Base-by-base conservation (phyloP, 1,140 invertebrate genomes). In the Drosophila quadrilineata region DNA sequence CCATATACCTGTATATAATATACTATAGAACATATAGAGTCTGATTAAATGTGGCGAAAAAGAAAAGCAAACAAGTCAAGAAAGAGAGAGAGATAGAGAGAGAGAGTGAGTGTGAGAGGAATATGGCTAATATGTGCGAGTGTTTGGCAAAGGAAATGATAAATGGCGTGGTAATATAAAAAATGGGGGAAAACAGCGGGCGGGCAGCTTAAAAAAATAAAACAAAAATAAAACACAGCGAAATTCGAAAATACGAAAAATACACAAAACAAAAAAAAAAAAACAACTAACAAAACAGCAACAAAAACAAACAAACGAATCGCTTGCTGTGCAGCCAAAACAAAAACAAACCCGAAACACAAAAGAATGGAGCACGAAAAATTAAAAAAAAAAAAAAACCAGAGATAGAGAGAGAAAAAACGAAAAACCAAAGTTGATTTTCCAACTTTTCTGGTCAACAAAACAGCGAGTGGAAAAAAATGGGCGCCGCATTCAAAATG, bases 121-220 rank as follows among this genome's bases (percentile, higher is more conserved):
- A 35, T 58, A 50, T 28, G 52, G 67, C 48, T 46, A 24, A 41
- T 48, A 33, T 46, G 56, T 70, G 60, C 57, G 59, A 66, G 75
- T 80, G 50, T 82, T 84, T 82, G 77, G 69, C 73, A 74, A 58
- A 59, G 74, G 79, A 85, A 85, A 85, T 85, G 79, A 85, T 85
- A 86, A 85, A 85, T 85, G 80, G 80, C 80, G 79, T 85, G 79
- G 80, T 86, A 85, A 85, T 86, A 85, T 85, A 85, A 85, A 85
- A 75, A 85, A 85, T 85, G 79, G 74, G 48, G 66, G 50, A 85
- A 84, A 86, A 69, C 79, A 85, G 80, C 79, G 75, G 79, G 79
- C 54, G 79, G n/a, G 64, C 77, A 48, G 68, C 75, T 56, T n/a
- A 73, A 69, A 66, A 57, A 77, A 71, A 57, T 71, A 43, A 52